A percentile compares a stretch with the other conserved stretches of the same genome.
Evolutionary conservation across 2,797 vertebrate species (phyloP).

Genomic region (Platalea minor): DNA sequence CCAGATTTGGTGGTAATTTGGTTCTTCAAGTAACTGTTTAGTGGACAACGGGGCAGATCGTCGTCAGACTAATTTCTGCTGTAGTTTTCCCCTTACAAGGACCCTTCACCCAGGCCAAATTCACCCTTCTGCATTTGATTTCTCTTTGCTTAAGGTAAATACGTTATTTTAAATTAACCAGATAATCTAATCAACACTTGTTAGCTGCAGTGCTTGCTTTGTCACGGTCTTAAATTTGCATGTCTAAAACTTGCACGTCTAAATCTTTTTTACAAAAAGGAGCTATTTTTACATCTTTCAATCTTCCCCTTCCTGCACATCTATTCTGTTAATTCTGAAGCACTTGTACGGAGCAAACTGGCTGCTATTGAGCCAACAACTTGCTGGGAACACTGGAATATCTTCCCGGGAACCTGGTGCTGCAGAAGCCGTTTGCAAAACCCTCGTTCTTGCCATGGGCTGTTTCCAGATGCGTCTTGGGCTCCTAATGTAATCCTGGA

Average conservation of each 20-base stretch:
- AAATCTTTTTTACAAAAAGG: neutral
- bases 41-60: neutral
- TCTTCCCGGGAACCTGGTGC: neutral
- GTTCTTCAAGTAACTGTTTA: neutral
- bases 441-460: neutral
- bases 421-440: neutral
- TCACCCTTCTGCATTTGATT: neutral
- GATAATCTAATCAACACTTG: neutral
- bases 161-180: neutral
- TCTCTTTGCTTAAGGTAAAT: neutral
- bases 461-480: neutral
- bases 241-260: neutral
- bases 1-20: neutral
- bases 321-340: neutral
- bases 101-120: neutral
- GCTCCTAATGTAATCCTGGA: slow-evolving; percentile 3
- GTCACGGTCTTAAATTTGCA: neutral
- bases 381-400: neutral
- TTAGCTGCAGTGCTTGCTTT: neutral
- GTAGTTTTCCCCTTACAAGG: neutral
- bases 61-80: neutral
- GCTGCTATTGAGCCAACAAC: neutral
- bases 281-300: neutral
- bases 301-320: neutral
- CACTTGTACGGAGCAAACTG: neutral